Base-by-base conservation (phyloP, 2,113 vertebrate species). In the Phasianus colchicus region DNA sequence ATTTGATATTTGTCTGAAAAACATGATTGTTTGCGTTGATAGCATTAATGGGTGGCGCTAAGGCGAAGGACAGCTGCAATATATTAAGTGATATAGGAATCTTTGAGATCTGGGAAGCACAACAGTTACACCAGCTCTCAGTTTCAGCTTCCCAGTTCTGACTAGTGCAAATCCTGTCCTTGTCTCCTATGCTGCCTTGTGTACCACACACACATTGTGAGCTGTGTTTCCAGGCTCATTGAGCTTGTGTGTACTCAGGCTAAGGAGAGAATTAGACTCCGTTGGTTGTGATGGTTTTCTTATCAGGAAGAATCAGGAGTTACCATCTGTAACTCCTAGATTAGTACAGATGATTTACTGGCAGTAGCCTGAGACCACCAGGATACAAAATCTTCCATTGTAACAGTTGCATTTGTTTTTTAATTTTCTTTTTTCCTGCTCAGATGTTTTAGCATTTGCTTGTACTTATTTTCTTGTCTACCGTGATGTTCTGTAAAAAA, bases 221-320 rank as follows among this genome's bases (percentile, higher is more conserved):
- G 27, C 63, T 42, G 63, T 40, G n/a, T 88, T 85, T 73, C 60
- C 14, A 20, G 27, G 13, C 92, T 63, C 70, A 90, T 34, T 79
- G 64, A 32, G 78, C 78, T 89, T 87, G 54, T 64, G 57, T 92
- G 9, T 11, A 0, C 50, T 80, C 29, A 17, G 45, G 67, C 87
- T 76, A 70, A 85, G 52, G 6, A 54, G 34, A 69, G 58, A 83
- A 43, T 89, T 70, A 91, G 78, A 27, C 36, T 84, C 58, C 73
- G 20, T 79, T 85, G 74, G 40, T 76, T 85, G 12, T 67, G 72
- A 2, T 70, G 64, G 48, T 70, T 92, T 84, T 93, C n/a, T 57
- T 70, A 5, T 95, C 54, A 80, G 86, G 55, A 92, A 63, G 67
- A 89, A n/a, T n/a, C n/a, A n/a, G n/a, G n/a, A n/a, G n/a, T n/a